These are phyloP conservation scores for Crotalus adamanteus DNA, from an alignment of 2,797 vertebrate genomes.

Conservation along the genomic window DNA sequence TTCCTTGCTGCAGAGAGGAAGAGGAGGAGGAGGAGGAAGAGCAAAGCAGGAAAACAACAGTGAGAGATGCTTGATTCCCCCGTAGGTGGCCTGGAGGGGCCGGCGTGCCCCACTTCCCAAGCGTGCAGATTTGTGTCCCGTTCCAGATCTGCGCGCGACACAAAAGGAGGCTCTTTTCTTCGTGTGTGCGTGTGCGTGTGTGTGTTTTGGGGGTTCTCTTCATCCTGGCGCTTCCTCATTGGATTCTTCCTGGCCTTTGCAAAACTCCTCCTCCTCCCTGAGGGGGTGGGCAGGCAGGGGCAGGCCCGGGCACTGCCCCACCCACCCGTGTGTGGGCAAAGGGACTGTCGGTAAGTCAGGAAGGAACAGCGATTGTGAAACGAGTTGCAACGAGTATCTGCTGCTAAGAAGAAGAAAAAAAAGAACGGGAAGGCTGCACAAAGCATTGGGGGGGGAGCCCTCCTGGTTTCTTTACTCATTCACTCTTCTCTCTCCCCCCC, in stretches of 20 bases:
- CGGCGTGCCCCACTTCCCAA: not conserved
- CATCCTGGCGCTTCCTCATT: slow-evolving; percentile 11
- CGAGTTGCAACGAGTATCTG: not conserved
- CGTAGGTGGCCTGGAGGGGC: not conserved
- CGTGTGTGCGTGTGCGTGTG: not conserved
- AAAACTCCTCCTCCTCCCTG: not conserved
- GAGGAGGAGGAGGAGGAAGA: not conserved
- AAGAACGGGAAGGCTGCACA: not conserved
- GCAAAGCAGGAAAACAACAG: not conserved
- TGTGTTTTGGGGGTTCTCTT: slow-evolving; percentile 5
- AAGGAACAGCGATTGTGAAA: not conserved
- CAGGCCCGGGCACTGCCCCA: not conserved
- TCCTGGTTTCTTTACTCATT: too few species aligned
- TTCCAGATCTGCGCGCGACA: not conserved
- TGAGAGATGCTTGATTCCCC: not conserved
- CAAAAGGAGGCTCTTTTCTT: not conserved
- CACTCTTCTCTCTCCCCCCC: fast-evolving
- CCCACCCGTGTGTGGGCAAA: not conserved
- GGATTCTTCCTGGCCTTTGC: not conserved
- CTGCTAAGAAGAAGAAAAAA: not conserved
- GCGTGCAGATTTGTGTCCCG: not conserved
- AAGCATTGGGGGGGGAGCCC: not conserved
- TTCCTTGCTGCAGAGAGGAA: not conserved
- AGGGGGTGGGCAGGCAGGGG: not conserved
- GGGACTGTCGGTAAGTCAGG: not conserved